Evolutionary conservation across 1,140 invertebrate genomes (phyloP).

Genomic region (Zaprionus davidi): DNA sequence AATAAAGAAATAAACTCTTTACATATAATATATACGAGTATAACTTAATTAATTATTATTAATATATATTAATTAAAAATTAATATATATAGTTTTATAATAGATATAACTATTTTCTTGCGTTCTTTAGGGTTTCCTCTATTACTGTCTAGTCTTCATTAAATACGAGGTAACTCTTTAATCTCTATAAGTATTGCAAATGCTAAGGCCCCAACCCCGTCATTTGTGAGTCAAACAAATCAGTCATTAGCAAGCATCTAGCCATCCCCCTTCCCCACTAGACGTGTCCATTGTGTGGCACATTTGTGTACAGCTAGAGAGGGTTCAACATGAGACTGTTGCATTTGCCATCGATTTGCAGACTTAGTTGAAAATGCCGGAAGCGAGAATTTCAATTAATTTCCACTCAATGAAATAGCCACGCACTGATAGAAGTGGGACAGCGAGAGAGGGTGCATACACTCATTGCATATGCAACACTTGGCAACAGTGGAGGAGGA

Average conservation of each 20-base stretch:
- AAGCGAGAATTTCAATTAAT: conserved; percentile 70
- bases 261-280: neutral
- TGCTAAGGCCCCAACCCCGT: no score
- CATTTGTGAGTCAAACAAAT: neutral
- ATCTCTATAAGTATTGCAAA: no score
- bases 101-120: no score
- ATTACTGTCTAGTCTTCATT: no score
- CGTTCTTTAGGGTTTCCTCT: no score
- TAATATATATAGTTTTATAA: no score
- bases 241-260: neutral
- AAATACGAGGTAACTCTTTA: no score
- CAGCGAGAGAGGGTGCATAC: neutral
- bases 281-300: neutral
- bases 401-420: conserved; percentile 47
- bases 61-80: no score
- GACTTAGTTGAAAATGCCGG: conserved; percentile 33
- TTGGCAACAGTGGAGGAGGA: conserved; percentile 52
- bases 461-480: conserved; percentile 24
- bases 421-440: neutral
- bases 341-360: conserved; percentile 23
- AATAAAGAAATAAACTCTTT: no score
- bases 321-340: neutral
- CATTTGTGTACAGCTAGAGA: neutral
- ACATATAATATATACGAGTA: no score
- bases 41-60: no score